These are phyloP conservation scores for Dolichotis patagonum DNA, from an alignment of 2,113 vertebrate genomes.

Conservation along the genomic window DNA sequence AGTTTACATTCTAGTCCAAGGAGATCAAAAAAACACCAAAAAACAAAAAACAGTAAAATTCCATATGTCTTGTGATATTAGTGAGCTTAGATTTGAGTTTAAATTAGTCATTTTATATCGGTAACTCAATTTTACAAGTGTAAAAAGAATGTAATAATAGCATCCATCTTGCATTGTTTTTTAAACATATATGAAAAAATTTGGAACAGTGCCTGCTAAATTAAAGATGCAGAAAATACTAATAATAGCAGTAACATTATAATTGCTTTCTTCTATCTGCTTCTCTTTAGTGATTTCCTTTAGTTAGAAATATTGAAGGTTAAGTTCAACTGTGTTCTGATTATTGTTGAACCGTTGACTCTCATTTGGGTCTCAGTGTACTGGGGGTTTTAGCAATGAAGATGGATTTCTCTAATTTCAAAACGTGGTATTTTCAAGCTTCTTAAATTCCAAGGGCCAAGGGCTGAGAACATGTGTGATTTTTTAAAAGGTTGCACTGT, in stretches of 20 bases:
- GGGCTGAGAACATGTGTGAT: background rate
- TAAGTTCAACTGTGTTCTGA: constrained; percentile 7
- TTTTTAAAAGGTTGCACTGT: background rate
- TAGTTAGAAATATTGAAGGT: background rate
- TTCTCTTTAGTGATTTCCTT: background rate
- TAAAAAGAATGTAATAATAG: background rate
- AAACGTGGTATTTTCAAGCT: constrained; percentile 23
- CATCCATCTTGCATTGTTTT: background rate
- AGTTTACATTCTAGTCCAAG: background rate
- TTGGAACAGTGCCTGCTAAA: background rate
- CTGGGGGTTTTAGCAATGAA: background rate
- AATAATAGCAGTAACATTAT: background rate
- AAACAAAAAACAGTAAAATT: background rate
- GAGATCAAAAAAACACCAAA: background rate
- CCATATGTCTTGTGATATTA: background rate
- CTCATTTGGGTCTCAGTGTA: background rate
- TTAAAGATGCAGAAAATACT: background rate
- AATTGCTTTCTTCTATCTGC: background rate
- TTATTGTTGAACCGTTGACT: background rate
- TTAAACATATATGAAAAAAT: background rate
- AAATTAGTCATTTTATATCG: background rate
- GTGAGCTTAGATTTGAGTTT: background rate
- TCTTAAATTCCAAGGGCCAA: constrained; percentile 40
- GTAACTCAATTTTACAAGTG: background rate
- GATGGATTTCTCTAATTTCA: constrained; percentile 46